phyloP scores from a whole-genome alignment of 2,888 invertebrate species.

The Sympetrum striolatum region DNA sequence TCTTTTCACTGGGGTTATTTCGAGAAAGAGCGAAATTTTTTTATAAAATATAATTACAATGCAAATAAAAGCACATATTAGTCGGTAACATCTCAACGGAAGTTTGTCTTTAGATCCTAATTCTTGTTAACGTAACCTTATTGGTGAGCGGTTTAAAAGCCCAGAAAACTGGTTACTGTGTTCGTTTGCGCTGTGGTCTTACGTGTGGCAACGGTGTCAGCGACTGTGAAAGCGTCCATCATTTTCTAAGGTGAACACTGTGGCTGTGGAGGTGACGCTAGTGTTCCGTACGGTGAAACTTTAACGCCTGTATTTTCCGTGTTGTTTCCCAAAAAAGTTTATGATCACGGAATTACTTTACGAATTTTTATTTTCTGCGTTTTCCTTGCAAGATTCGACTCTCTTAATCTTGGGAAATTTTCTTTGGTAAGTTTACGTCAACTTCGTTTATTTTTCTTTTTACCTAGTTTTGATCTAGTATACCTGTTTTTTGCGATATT shows the following conservation, averaged over 20 bases:
- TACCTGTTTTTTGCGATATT: neutral
- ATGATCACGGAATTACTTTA: too few species aligned
- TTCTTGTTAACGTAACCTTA: too few species aligned
- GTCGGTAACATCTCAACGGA: too few species aligned
- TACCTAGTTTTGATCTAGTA: neutral
- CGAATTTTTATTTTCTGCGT: neutral
- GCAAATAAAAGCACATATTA: too few species aligned
- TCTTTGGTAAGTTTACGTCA: neutral
- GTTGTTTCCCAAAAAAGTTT: neutral
- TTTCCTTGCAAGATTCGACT: neutral
- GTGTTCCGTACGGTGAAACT: neutral
- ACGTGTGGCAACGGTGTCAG: slow-evolving; percentile 40
- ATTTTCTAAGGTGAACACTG: neutral
- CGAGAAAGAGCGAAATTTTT: too few species aligned
- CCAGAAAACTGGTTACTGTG: too few species aligned
- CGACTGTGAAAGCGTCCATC: slow-evolving; percentile 24
- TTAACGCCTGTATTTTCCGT: neutral
- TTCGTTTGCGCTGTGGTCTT: neutral
- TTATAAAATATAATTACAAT: too few species aligned
- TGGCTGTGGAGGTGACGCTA: slow-evolving; percentile 8
- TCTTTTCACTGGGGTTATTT: too few species aligned
- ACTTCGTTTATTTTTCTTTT: neutral
- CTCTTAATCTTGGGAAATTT: neutral
- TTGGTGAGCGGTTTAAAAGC: too few species aligned
- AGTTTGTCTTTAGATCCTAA: too few species aligned